Conservation (phyloP, 2,888 invertebrate genomes). For the Drosophila formosana region DNA sequence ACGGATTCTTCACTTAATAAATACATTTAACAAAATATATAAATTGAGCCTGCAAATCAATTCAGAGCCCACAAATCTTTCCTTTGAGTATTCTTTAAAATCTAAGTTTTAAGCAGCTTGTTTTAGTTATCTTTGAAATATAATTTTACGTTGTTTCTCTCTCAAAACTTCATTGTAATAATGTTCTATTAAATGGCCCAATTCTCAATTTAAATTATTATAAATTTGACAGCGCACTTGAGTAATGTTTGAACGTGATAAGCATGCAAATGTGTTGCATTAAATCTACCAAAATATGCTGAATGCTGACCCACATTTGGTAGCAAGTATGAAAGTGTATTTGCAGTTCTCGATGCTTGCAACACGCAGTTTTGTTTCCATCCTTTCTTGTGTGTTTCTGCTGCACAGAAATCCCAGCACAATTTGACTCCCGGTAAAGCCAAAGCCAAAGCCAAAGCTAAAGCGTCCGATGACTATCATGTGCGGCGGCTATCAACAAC, state of each 20-base stretch:
- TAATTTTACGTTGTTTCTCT: no score
- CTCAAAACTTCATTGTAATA: no score
- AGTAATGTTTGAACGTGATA: not conserved
- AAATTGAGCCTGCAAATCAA: no score
- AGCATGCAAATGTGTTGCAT: not conserved
- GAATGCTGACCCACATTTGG: constrained; percentile 8
- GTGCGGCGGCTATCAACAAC: constrained; percentile 76
- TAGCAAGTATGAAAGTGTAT: constrained; percentile 22
- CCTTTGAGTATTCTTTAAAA: no score
- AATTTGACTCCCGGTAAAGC: constrained; percentile 50
- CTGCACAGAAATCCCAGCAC: constrained; percentile 35
- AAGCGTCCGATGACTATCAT: constrained; percentile 71
- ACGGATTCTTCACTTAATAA: no score
- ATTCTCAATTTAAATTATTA: not conserved
- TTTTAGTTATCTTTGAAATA: no score
- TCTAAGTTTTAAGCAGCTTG: no score
- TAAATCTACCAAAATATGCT: not conserved
- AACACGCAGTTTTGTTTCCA: constrained; percentile 16
- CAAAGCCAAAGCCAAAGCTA: constrained; percentile 44
- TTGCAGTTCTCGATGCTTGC: constrained; percentile 5
- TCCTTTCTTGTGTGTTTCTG: constrained; percentile 11
- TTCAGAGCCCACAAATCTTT: no score
- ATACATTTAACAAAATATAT: no score
- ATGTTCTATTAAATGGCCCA: no score
- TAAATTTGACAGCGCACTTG: not conserved